A percentile compares a stretch with the other conserved stretches of the same genome.
Evolutionary conservation across 2,113 vertebrate genomes (phyloP).

Genomic region (Lethenteron camtschaticum): DNA sequence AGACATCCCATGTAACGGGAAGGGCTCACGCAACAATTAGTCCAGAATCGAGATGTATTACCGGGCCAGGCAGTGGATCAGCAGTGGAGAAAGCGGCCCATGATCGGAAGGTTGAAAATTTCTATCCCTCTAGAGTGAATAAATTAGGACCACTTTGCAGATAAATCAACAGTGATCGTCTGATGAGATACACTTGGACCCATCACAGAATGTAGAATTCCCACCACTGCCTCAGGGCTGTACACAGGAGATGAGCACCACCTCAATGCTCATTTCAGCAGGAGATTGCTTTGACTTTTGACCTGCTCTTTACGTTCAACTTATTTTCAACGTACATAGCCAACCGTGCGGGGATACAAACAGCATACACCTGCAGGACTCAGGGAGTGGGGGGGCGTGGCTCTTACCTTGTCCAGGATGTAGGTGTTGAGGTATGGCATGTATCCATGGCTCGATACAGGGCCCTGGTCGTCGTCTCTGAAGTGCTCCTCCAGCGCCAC

Average conservation of each 20-base stretch:
- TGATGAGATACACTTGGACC: no score
- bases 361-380: neutral
- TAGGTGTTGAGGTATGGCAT: conserved; percentile 96
- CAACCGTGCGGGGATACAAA: neutral
- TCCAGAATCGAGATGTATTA: no score
- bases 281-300: neutral
- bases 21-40: no score
- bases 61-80: no score
- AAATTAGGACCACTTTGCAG: no score
- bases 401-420: conserved; percentile 74
- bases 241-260: neutral
- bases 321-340: neutral
- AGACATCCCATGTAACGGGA: no score
- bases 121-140: no score
- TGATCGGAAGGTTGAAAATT: no score
- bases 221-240: neutral
- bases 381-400: neutral
- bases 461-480: conserved; percentile 80
- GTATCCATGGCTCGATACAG: conserved; percentile 91
- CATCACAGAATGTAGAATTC: no score
- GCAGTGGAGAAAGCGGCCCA: no score
- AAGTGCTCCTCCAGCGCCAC: conserved; percentile 91
- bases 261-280: neutral
- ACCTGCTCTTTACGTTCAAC: neutral
- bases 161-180: no score